Evolutionary conservation across 2,888 invertebrate species (phyloP).

Genomic region (Lamellibrachia satsuma): DNA sequence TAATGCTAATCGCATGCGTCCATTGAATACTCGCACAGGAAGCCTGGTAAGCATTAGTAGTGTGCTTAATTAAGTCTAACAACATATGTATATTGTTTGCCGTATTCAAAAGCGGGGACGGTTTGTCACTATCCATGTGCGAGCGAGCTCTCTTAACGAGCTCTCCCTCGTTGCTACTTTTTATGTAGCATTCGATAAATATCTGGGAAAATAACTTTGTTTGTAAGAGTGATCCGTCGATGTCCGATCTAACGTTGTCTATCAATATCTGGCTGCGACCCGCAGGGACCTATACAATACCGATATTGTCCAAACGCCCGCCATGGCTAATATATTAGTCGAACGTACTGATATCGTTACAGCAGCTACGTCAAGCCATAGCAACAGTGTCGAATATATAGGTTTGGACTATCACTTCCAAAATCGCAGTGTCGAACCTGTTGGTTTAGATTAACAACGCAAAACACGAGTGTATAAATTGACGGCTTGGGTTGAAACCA

Average conservation of each 20-base stretch:
- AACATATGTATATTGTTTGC: too few relatives aligned
- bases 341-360: neutral
- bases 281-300: neutral
- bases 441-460: neutral
- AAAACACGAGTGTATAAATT: neutral
- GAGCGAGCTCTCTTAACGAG: neutral
- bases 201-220: neutral
- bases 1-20: neutral
- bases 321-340: neutral
- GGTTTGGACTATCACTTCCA: neutral
- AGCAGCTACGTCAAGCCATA: neutral
- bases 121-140: neutral
- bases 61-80: too few relatives aligned
- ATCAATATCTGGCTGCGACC: neutral
- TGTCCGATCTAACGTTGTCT: neutral
- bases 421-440: neutral
- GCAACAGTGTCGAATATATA: neutral
- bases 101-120: neutral
- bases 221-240: neutral
- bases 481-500: too few relatives aligned
- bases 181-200: neutral
- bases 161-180: neutral
- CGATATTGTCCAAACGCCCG: neutral
- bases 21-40: neutral
- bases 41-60: too few relatives aligned